Conservation (phyloP, 2,113 vertebrate species). For the Aptenodytes patagonicus region DNA sequence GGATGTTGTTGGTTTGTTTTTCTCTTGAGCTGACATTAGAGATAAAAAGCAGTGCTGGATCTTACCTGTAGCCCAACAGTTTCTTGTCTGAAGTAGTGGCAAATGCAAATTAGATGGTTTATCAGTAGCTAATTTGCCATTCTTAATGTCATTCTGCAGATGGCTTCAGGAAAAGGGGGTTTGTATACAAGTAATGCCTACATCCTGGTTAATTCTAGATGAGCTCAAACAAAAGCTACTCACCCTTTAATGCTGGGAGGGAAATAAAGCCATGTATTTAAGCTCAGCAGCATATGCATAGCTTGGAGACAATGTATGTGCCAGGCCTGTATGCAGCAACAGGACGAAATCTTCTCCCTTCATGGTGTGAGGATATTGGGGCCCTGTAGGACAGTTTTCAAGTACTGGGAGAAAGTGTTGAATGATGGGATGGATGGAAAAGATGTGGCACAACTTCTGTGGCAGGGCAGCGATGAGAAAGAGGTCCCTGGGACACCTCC, state of each 20-base stretch:
- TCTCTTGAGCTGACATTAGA: background rate
- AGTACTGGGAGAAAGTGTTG: background rate
- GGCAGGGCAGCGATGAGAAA: fast-evolving
- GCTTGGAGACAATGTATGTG: background rate
- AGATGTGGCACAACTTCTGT: background rate
- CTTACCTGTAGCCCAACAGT: background rate
- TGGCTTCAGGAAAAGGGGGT: background rate
- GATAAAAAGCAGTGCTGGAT: background rate
- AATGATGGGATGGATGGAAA: background rate
- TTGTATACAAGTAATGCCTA: background rate
- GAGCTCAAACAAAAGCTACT: constrained; percentile 7
- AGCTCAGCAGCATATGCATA: background rate
- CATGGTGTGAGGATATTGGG: background rate
- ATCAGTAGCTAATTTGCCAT: constrained; percentile 3
- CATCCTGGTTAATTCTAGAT: constrained; percentile 13
- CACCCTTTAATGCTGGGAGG: background rate
- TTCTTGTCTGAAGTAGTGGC: background rate
- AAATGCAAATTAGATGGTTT: constrained; percentile 39
- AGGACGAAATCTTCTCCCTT: background rate
- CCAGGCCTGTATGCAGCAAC: background rate
- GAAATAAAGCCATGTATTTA: background rate
- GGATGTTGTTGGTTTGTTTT: background rate
- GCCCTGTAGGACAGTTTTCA: background rate
- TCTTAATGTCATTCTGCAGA: constrained; percentile 23
- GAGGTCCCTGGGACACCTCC: background rate